These are phyloP conservation scores for Labia minor DNA, from an alignment of 2,888 invertebrate genomes.

Conservation along the genomic window DNA sequence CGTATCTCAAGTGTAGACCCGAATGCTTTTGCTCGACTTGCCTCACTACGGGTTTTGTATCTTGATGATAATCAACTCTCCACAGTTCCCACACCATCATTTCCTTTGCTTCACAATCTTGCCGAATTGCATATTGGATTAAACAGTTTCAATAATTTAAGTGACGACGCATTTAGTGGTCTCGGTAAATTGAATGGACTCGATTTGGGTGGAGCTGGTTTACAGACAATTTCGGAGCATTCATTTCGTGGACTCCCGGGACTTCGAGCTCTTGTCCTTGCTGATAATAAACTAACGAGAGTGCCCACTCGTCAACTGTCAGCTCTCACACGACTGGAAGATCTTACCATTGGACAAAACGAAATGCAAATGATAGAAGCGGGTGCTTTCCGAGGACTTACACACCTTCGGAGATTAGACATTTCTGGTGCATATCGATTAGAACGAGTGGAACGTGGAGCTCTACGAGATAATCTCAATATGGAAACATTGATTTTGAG, in stretches of 20 bases:
- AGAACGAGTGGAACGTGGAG: conserved; percentile 61
- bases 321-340: conserved; percentile 58
- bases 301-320: conserved; percentile 68
- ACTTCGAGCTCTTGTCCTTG: conserved; percentile 63
- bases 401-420: conserved; percentile 63
- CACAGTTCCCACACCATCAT: conserved; percentile 61
- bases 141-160: conserved; percentile 65
- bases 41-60: conserved; percentile 65
- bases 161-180: conserved; percentile 65
- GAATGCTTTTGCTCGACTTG: conserved; percentile 62
- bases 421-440: conserved; percentile 67
- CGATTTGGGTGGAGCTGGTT: conserved; percentile 69
- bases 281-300: conserved; percentile 63
- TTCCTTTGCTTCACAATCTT: conserved; percentile 60
- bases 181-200: conserved; percentile 62
- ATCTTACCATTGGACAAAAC: conserved; percentile 72
- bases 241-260: conserved; percentile 62
- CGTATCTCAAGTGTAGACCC: conserved; percentile 70
- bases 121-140: conserved; percentile 77
- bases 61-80: conserved; percentile 75
- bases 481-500: conserved; percentile 63
- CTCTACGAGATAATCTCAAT: conserved; percentile 69
- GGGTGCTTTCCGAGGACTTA: conserved; percentile 62
- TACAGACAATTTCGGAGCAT: conserved; percentile 63
- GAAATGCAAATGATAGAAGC: conserved; percentile 58